Conservation (phyloP, 2,797 vertebrate species). For the Smutsia gigantea region DNA sequence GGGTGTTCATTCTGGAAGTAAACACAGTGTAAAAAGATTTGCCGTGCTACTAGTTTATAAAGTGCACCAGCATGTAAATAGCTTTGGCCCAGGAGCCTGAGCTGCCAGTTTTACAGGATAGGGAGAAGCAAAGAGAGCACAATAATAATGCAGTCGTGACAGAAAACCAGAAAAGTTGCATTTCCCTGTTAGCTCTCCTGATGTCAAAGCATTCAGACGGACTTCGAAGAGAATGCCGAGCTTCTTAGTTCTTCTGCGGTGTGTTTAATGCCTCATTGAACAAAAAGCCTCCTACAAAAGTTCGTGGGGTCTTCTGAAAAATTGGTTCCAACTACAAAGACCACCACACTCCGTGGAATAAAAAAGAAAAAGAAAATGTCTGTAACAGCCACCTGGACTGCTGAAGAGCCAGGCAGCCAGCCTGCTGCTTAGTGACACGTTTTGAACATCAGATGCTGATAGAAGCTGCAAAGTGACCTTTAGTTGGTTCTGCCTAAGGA, state of each 20-base stretch:
- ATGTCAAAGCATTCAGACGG: neutral
- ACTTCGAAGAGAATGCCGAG: neutral
- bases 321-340: neutral
- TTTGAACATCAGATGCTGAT: conserved; percentile 22
- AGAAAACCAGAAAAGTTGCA: neutral
- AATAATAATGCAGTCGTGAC: neutral
- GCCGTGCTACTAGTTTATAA: neutral
- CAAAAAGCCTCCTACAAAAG: neutral
- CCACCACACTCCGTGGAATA: neutral
- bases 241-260: neutral
- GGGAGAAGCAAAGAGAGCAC: neutral
- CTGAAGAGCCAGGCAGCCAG: neutral
- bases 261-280: neutral
- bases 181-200: neutral
- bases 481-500: neutral
- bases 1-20: neutral
- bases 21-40: neutral
- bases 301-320: neutral
- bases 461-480: neutral
- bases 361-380: neutral
- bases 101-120: neutral
- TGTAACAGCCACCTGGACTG: neutral
- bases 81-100: neutral
- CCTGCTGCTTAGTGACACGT: neutral
- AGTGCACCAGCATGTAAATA: neutral